Evolutionary conservation across 1,140 invertebrate species (phyloP).

Genomic region (Leguminivora glycinivorella): DNA sequence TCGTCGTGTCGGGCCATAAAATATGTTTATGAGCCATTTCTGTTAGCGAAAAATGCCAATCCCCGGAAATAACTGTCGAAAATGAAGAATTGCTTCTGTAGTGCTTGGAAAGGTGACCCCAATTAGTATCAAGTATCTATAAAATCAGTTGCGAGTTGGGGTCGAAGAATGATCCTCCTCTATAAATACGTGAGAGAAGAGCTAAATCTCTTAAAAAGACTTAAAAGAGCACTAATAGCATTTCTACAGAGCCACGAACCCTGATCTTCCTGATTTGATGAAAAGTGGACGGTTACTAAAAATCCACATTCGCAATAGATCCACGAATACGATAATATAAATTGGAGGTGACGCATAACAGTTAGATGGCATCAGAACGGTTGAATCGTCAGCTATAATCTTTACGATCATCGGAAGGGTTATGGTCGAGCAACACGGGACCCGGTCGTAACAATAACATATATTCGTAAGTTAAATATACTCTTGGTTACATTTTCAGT

Average conservation of each 20-base stretch:
- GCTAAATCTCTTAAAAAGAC: too few species aligned
- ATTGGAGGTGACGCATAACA: slow-evolving; percentile 21
- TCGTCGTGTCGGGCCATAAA: background rate
- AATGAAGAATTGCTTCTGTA: background rate
- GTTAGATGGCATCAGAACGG: slow-evolving; percentile 13
- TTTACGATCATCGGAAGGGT: slow-evolving; percentile 22
- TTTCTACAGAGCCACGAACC: background rate
- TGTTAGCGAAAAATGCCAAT: slow-evolving; percentile 14
- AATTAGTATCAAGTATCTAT: background rate
- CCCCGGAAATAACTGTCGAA: slow-evolving; percentile 10
- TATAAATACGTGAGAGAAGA: too few species aligned
- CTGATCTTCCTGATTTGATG: background rate
- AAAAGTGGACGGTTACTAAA: background rate
- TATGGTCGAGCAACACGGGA: slow-evolving; percentile 5
- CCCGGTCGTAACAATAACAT: slow-evolving; percentile 7
- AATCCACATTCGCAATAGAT: background rate
- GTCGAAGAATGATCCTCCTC: too few species aligned
- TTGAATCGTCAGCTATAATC: slow-evolving; percentile 23
- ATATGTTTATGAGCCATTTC: slow-evolving; percentile 1
- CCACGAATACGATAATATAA: slow-evolving; percentile 24
- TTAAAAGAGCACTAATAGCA: background rate
- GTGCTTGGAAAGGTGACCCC: background rate
- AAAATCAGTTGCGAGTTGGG: too few species aligned
- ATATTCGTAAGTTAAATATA: background rate
- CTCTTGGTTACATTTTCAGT: background rate